phyloP scores from a whole-genome alignment of 1,140 invertebrate species.

The Idris sp. region DNA sequence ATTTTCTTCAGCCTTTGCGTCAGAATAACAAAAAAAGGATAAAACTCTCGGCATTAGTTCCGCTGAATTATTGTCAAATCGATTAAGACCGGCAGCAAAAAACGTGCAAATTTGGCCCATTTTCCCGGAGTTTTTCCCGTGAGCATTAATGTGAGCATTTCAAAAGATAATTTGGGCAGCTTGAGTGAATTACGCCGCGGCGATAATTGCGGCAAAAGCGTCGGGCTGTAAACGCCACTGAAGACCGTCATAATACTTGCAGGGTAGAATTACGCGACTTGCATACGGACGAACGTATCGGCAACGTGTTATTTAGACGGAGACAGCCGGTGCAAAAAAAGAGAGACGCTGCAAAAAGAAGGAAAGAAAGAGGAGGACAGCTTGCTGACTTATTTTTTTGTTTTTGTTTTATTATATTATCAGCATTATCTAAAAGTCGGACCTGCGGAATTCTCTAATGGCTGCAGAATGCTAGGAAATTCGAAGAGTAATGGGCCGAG shows the following conservation, averaged over 20 bases:
- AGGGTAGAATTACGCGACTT: conserved; percentile 59
- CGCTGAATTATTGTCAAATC: conserved; percentile 58
- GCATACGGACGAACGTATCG: conserved; percentile 53
- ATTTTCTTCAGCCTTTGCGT: conserved; percentile 48
- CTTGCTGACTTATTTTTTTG: conserved; percentile 10
- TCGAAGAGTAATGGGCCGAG: conserved; percentile 26
- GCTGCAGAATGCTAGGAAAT: conserved; percentile 40
- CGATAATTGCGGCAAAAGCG: conserved; percentile 60
- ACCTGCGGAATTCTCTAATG: conserved; percentile 55
- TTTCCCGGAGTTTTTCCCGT: conserved; percentile 58
- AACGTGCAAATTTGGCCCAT: conserved; percentile 44
- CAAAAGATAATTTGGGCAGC: conserved; percentile 62
- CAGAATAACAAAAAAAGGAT: conserved; percentile 44
- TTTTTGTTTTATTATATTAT: too few species aligned
- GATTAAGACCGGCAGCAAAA: conserved; percentile 44
- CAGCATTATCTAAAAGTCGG: conserved; percentile 22
- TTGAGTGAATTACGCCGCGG: conserved; percentile 62
- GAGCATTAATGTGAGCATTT: conserved; percentile 53
- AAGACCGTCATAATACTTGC: conserved; percentile 55
- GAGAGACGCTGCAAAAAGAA: neutral
- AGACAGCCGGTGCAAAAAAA: neutral
- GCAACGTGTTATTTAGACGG: conserved; percentile 55
- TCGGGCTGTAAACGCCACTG: conserved; percentile 48
- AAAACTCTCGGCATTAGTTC: conserved; percentile 55
- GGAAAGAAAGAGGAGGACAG: neutral